phyloP scores from a whole-genome alignment of 2,888 invertebrate species.

The Polylopha cassiicola region DNA sequence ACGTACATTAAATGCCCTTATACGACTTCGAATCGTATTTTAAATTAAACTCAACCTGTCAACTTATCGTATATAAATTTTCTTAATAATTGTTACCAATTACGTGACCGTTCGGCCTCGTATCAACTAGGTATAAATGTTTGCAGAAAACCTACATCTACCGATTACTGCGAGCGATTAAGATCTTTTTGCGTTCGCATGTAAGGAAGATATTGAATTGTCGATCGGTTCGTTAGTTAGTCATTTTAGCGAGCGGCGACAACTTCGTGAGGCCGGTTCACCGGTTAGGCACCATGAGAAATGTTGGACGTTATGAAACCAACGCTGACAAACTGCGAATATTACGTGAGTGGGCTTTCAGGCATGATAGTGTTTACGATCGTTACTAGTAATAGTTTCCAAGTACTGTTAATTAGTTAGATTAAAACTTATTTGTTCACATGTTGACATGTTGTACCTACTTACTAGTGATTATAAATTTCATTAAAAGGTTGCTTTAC shows the following conservation, averaged over 20 bases:
- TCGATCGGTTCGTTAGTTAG: constrained; percentile 47
- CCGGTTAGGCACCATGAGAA: constrained; percentile 43
- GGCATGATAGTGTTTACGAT: constrained; percentile 2
- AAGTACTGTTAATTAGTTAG: too few species aligned
- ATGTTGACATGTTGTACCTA: too few species aligned
- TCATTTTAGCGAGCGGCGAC: constrained; percentile 35
- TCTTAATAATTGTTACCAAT: constrained; percentile 70
- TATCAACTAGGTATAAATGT: constrained; percentile 47
- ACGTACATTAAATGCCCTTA: constrained; percentile 19
- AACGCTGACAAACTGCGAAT: constrained; percentile 47
- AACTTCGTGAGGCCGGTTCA: constrained; percentile 43
- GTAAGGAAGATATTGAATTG: constrained; percentile 59
- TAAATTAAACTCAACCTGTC: constrained; percentile 61
- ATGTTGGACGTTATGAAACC: constrained; percentile 58
- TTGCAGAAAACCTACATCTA: constrained; percentile 44
- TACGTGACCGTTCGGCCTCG: constrained; percentile 65
- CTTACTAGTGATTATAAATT: too few species aligned
- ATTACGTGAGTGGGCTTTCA: constrained; percentile 23
- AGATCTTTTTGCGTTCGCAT: constrained; percentile 54
- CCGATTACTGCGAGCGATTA: constrained; percentile 50
- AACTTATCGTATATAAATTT: constrained; percentile 69
- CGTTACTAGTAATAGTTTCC: constrained; percentile 9
- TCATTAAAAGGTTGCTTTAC: too few species aligned
- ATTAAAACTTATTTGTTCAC: too few species aligned
- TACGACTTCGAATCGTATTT: constrained; percentile 26